Percentiles rank a stretch among this genome's conserved stretches.
Evolutionary conservation across 2,113 vertebrate genomes (phyloP).

Genomic region (Nipponia nippon): DNA sequence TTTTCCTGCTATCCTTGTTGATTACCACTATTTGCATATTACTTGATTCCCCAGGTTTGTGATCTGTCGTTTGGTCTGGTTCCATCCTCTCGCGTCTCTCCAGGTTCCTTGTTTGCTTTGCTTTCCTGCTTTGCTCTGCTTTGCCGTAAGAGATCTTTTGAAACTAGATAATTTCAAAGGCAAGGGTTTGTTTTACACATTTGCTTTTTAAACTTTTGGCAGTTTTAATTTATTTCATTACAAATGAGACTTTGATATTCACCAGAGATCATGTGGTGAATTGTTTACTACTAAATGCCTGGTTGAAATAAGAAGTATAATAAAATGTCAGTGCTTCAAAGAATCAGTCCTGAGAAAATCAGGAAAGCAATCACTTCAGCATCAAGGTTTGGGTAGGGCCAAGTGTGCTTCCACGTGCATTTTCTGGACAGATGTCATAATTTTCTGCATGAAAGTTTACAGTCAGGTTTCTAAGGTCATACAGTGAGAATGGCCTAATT

Average conservation of each 20-base stretch:
- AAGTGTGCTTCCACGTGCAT: not conserved
- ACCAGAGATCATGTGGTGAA: not conserved
- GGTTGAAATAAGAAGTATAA: not conserved
- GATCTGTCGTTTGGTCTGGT: not conserved
- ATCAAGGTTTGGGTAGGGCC: not conserved
- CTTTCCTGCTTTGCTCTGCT: slow-evolving; percentile 17
- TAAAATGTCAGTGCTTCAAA: not conserved
- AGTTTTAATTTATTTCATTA: not conserved
- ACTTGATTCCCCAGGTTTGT: slow-evolving; percentile 29
- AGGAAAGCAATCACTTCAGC: not conserved
- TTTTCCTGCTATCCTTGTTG: slow-evolving; percentile 47
- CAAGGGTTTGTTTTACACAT: slow-evolving; percentile 6
- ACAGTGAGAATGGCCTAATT: not conserved
- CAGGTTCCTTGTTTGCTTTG: slow-evolving; percentile 35
- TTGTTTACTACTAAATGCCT: not conserved
- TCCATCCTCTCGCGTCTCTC: slow-evolving; percentile 17
- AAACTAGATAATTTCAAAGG: slow-evolving; percentile 44
- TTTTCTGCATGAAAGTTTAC: not conserved
- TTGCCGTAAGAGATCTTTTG: not conserved
- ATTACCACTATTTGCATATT: slow-evolving; percentile 51
- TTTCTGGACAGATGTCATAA: not conserved
- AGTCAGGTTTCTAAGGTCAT: not conserved
- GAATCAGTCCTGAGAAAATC: not conserved
- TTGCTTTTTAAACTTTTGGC: not conserved
- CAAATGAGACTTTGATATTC: not conserved